Base-by-base conservation (phyloP, 2,888 invertebrate species). In the Ashinkailepas kermadecensis region DNA sequence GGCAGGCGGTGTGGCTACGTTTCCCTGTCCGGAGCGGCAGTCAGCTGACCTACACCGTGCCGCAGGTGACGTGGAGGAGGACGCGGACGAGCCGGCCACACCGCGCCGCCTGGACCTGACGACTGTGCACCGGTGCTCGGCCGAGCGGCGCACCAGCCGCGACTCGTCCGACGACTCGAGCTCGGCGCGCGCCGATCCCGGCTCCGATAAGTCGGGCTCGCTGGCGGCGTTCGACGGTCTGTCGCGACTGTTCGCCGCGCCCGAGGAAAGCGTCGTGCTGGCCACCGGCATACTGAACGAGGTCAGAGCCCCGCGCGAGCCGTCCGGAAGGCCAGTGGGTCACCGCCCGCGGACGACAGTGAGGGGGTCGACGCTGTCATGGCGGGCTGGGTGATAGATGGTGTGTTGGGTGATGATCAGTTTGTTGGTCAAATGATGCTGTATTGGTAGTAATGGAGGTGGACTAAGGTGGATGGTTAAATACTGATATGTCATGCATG, bases 191-290 rank as follows among this genome's bases (percentile, higher is more conserved):
- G 65, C 65, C 65, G 65, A 9, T 7, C 18, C 23, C 23, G 65
- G 18, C 65, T 65, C 65, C 6, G 74, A 74, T 18, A 74, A 54
- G 74, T 39, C 74, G 54, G 74, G 74, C 74, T 74, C 54, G 74
- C 54, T 39, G 54, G 54, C 74, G 39, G 54, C 74, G 18, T 74
- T 39, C 54, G 74, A 74, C 18, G 74, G 74, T 18, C 54, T 74
- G 74, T 54, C 39, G 18, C 74, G 54, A 2, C 74, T 74, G 74
- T 74, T 74, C 18, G 54, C 39, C 54, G 74, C 39, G 4, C 13
- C 54, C 4, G 74, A 74, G 74, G 74, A 74, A 54, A 74, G 54
- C 54, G 74, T 74, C 8, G 18, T 54, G 18, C 39, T 74, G 74
- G 74, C 74, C 25, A 15, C 74, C 74, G 25, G 74, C 25, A 74